phyloP scores from a whole-genome alignment of 1,140 invertebrate genomes.

The Euura saliciscinereae region DNA sequence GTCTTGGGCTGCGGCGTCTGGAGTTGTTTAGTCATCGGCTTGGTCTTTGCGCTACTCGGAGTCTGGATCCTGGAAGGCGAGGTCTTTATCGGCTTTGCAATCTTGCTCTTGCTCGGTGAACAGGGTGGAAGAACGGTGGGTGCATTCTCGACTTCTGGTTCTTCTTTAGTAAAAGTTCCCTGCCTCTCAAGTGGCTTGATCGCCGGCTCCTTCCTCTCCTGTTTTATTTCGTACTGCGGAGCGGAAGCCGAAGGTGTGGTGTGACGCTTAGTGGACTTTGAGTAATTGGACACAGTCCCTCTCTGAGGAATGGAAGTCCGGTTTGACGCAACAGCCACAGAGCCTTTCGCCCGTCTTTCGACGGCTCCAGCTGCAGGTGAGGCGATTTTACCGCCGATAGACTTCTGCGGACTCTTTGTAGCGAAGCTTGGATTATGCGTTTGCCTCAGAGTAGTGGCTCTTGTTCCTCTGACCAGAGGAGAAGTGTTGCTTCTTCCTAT shows the following conservation, averaged over 20 bases:
- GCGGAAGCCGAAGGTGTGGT: slow-evolving; percentile 39
- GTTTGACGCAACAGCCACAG: slow-evolving; percentile 7
- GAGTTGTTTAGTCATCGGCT: slow-evolving; percentile 32
- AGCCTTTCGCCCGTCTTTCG: slow-evolving; percentile 18
- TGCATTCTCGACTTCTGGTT: slow-evolving; percentile 59
- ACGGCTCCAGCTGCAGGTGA: not conserved
- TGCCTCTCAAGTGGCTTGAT: slow-evolving; percentile 72
- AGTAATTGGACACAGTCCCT: slow-evolving; percentile 31
- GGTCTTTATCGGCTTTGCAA: slow-evolving; percentile 43
- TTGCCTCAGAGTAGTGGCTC: slow-evolving; percentile 6
- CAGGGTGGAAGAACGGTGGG: slow-evolving; percentile 38
- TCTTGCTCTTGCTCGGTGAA: slow-evolving; percentile 48
- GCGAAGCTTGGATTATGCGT: slow-evolving; percentile 13
- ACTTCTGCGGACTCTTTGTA: slow-evolving; percentile 30
- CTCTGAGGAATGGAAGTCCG: slow-evolving; percentile 46
- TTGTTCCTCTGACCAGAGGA: slow-evolving; percentile 16
- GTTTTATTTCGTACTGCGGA: slow-evolving; percentile 21
- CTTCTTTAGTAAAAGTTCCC: slow-evolving; percentile 88
- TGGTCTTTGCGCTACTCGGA: slow-evolving; percentile 32
- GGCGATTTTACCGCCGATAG: slow-evolving; percentile 34
- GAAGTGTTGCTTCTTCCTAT: slow-evolving; percentile 53
- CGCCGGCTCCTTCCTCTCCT: slow-evolving; percentile 27
- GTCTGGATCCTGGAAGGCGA: slow-evolving; percentile 31
- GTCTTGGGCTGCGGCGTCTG: slow-evolving; percentile 44
- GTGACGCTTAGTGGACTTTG: slow-evolving; percentile 43